Conservation (phyloP, 2,113 vertebrate genomes). For the Poeciliopsis turrubarensis region DNA sequence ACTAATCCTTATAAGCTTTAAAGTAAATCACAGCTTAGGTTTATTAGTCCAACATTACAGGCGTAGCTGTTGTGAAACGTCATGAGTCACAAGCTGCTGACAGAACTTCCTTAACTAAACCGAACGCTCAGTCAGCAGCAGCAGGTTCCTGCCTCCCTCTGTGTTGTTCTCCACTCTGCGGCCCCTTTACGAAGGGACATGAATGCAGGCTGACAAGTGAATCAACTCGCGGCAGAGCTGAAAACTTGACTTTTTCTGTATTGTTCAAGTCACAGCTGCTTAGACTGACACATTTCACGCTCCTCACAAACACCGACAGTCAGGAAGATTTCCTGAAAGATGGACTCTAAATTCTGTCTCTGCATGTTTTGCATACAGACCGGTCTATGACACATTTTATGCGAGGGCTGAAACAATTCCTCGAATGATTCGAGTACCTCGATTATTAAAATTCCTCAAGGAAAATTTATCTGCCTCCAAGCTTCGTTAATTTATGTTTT, state of each 20-base stretch:
- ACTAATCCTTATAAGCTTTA: neutral
- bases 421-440: no score
- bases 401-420: no score
- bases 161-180: constrained; percentile 13
- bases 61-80: constrained; percentile 37
- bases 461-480: no score
- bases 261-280: neutral
- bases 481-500: no score
- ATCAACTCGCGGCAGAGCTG: neutral
- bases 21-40: neutral
- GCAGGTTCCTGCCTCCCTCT: constrained; percentile 39
- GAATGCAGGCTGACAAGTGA: neutral
- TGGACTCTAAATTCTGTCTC: neutral
- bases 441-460: no score
- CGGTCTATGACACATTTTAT: no score
- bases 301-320: neutral
- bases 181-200: neutral
- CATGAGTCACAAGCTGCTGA: constrained; percentile 49
- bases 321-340: neutral
- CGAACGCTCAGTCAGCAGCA: constrained; percentile 51
- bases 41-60: neutral
- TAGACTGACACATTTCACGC: neutral
- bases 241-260: neutral
- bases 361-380: neutral
- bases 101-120: constrained; percentile 58